phyloP scores from a whole-genome alignment of 2,888 invertebrate species.

The Cyclophora punctaria region DNA sequence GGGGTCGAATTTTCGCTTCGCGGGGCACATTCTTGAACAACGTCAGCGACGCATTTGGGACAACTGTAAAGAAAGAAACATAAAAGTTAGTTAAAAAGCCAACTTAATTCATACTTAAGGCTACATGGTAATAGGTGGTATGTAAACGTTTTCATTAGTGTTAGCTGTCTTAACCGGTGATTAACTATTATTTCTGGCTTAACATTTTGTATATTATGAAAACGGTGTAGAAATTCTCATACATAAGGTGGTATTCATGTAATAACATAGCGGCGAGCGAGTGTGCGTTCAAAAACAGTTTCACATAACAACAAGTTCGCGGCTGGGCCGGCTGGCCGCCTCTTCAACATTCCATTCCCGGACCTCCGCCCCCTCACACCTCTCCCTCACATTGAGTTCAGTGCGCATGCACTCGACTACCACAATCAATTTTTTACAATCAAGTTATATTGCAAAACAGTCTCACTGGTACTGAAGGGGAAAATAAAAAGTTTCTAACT shows the following conservation, averaged over 20 bases:
- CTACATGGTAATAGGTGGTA: no score
- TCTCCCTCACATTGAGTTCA: constrained; percentile 36
- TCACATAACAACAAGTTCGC: constrained; percentile 68
- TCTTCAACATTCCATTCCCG: constrained; percentile 69
- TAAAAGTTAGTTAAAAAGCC: background rate
- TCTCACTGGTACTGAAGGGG: no score
- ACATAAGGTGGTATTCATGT: constrained; percentile 10
- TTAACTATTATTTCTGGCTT: no score
- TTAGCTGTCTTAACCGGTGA: no score
- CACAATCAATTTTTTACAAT: constrained; percentile 55
- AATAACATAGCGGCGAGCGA: constrained; percentile 29
- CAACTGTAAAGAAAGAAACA: constrained; percentile 46
- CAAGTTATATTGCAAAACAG: no score
- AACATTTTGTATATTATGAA: background rate
- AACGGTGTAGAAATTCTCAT: constrained; percentile 3
- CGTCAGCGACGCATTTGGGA: constrained; percentile 37
- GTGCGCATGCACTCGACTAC: constrained; percentile 63
- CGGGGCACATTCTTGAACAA: constrained; percentile 36
- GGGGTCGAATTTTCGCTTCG: constrained; percentile 28
- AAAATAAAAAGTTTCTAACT: no score
- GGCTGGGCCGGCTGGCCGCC: constrained; percentile 55
- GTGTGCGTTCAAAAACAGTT: constrained; percentile 55
- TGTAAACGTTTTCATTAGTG: no score
- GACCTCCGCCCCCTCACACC: constrained; percentile 38
- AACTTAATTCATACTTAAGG: no score